Conservation (phyloP, 2,888 invertebrate genomes). For the Meiosimyza platycephala region DNA sequence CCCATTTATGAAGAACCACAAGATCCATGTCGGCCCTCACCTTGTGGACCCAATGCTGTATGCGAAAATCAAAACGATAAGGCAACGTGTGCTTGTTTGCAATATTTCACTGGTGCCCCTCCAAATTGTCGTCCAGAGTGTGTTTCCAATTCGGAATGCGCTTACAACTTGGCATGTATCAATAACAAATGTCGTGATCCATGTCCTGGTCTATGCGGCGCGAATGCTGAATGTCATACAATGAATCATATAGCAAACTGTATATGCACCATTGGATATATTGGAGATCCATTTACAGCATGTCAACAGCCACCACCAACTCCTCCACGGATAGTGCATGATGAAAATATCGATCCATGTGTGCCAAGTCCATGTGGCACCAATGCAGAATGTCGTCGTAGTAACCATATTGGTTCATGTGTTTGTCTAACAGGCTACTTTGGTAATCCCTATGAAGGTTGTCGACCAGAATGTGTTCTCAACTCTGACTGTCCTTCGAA, state of each 20-base stretch:
- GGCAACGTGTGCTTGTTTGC: conserved; percentile 79
- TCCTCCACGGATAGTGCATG: conserved; percentile 41
- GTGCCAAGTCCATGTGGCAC: conserved; percentile 81
- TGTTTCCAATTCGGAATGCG: conserved; percentile 78
- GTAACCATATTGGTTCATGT: conserved; percentile 77
- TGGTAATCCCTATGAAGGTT: conserved; percentile 76
- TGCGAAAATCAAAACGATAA: conserved; percentile 75
- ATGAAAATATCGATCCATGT: conserved; percentile 70
- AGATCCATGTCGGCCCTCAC: conserved; percentile 71
- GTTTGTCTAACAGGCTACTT: conserved; percentile 75
- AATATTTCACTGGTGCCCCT: conserved; percentile 76
- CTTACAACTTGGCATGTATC: conserved; percentile 76
- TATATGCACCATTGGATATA: conserved; percentile 73
- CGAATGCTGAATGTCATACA: conserved; percentile 77
- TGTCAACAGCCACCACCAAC: conserved; percentile 65
- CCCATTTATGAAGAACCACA: conserved; percentile 46
- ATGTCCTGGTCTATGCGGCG: conserved; percentile 80
- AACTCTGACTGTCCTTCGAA: conserved; percentile 82
- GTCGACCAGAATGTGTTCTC: conserved; percentile 82
- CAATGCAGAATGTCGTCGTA: conserved; percentile 74
- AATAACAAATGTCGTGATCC: conserved; percentile 83
- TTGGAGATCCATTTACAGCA: conserved; percentile 79
- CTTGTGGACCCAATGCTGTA: conserved; percentile 81
- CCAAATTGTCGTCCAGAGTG: conserved; percentile 82
- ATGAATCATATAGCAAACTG: conserved; percentile 82